These are phyloP conservation scores for Harmothoe impar DNA, from an alignment of 2,888 invertebrate genomes.

Conservation along the genomic window DNA sequence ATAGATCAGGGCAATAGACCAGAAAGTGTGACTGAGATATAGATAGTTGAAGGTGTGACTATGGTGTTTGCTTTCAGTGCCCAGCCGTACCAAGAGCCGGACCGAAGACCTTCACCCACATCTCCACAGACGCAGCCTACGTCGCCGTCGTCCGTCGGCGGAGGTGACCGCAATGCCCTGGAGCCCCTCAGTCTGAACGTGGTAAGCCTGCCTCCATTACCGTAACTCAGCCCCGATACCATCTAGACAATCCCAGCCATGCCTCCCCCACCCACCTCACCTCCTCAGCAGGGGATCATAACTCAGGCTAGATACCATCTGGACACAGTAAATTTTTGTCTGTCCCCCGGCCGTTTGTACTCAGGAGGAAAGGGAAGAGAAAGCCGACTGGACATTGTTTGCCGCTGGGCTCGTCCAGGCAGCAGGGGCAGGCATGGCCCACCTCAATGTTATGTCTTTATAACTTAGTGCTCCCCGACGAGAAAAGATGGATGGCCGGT, in stretches of 20 bases:
- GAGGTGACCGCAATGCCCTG: slow-evolving; percentile 66
- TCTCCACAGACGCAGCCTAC: not conserved
- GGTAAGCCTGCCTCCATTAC: slow-evolving; percentile 51
- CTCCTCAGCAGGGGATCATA: slow-evolving; percentile 54
- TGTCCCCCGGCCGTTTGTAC: slow-evolving; percentile 42
- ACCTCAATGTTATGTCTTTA: slow-evolving; percentile 2
- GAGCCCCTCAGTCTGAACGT: slow-evolving; percentile 66
- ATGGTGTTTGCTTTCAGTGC: not conserved
- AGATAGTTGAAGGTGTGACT: too few relatives aligned
- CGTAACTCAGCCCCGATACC: slow-evolving; percentile 18
- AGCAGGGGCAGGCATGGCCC: not conserved
- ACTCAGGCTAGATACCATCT: slow-evolving; percentile 47
- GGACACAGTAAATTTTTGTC: not conserved
- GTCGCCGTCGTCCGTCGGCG: slow-evolving; percentile 56
- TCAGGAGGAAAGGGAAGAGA: slow-evolving; percentile 44
- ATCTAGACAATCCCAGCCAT: not conserved
- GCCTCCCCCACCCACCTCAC: not conserved
- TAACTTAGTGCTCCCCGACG: slow-evolving; percentile 48
- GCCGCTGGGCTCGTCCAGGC: not conserved
- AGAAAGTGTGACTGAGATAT: too few relatives aligned
- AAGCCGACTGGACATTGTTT: slow-evolving; percentile 2
- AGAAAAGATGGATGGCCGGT: slow-evolving; percentile 12
- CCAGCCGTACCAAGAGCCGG: slow-evolving; percentile 12
- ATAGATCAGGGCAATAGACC: too few relatives aligned
- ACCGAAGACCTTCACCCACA: not conserved